Base-by-base conservation (phyloP, 2,113 vertebrate species). In the Grammomys surdaster region DNA sequence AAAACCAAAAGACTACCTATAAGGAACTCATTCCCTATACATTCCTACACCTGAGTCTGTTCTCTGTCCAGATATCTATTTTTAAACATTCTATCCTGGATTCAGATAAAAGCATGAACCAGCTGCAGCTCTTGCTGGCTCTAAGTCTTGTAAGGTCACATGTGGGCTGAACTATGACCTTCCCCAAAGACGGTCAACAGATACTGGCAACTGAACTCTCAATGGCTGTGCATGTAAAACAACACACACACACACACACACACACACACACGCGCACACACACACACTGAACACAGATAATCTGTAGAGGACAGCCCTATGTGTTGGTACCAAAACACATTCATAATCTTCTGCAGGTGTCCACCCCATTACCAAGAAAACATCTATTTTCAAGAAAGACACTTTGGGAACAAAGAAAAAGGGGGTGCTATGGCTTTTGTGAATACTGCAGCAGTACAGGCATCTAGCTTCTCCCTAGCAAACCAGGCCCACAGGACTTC, bases 101-200 rank as follows among this genome's bases (percentile, higher is more conserved):
- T 56, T 85, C 72, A 80, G 88, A 43, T 58, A 65, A 94, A 92
- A 17, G 31, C 14, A 75, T 1, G 36, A 51, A 24, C 76, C 2
- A 81, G 72, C 51, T 33, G 58, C 33, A 60, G n/a, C 65, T 14
- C 5, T 78, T 9, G 14, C 48, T 3, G 43, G 67, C 8, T 22
- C 48, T 26, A 28, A 46, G 67, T 24, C 56, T 3, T 1, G 16
- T 2, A 75, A 76, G 26, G 87, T 92, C 84, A 85, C 93, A 54
- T 3, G 75, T 51, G 70, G 40, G 60, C 88, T 80, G 69, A 92
- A 56, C 87, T 78, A 9, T 17, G 22, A 91, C 90, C 70, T 87
- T 90, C 51, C 67, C 73, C 80, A 76, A 89, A 63, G 80, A 80
- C 80, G 84, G 65, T 70, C 93, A 51, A 58, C 72, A 77, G 26